A percentile compares a stretch with the other conserved stretches of the same genome.
Evolutionary conservation across 2,113 vertebrate genomes (phyloP).

Genomic region (Apteryx mantelli): DNA sequence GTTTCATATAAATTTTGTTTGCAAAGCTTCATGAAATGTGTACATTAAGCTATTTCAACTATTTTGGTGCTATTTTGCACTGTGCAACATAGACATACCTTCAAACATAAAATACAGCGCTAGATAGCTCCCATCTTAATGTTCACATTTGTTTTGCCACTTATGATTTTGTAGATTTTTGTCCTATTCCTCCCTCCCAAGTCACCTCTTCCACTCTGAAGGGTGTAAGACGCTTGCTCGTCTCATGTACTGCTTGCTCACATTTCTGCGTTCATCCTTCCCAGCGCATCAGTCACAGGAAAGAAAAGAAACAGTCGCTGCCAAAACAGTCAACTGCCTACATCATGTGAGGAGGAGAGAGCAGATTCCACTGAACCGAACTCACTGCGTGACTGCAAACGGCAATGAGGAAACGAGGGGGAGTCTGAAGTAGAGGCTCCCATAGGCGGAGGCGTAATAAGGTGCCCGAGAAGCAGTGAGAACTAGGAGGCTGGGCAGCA

Average conservation of each 20-base stretch:
- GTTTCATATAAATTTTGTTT: neutral
- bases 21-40: conserved; percentile 53
- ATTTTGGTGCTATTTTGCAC: neutral
- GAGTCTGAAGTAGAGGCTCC: neutral
- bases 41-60: conserved; percentile 22
- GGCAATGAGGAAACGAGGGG: neutral
- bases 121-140: neutral
- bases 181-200: accelerated
- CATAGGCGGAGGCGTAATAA: neutral
- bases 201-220: neutral
- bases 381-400: accelerated
- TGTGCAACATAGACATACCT: neutral
- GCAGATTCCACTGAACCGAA: neutral
- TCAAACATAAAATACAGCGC: neutral
- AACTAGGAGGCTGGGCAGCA: neutral
- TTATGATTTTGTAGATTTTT: neutral
- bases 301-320: neutral
- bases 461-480: neutral
- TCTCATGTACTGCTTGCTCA: neutral
- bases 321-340: neutral
- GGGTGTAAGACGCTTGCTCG: neutral
- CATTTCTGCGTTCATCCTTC: neutral
- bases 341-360: neutral
- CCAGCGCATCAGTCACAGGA: neutral
- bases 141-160: neutral